These are phyloP conservation scores for Felis chaus DNA, from an alignment of 2,113 vertebrate species.

Conservation along the genomic window DNA sequence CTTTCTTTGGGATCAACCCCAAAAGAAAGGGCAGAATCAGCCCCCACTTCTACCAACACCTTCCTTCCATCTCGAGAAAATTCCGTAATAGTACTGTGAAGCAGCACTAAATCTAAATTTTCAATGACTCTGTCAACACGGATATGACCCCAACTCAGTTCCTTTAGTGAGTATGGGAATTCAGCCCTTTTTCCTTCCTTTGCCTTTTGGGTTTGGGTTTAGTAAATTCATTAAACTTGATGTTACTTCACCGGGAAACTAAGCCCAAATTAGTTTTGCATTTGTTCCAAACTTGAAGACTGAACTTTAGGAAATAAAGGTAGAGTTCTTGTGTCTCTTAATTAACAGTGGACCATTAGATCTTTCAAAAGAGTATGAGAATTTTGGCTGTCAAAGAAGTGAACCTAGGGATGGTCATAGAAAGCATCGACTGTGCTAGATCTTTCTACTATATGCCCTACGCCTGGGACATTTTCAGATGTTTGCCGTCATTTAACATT, in stretches of 20 bases:
- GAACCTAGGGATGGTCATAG: not conserved
- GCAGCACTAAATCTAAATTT: not conserved
- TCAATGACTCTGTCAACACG: not conserved
- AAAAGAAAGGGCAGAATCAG: constrained; percentile 8
- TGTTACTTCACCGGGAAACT: not conserved
- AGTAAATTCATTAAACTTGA: not conserved
- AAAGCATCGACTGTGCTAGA: not conserved
- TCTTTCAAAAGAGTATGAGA: not conserved
- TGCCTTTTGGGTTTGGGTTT: constrained; percentile 18
- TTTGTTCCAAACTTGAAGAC: not conserved
- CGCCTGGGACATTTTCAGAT: not conserved
- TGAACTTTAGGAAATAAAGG: constrained; percentile 5
- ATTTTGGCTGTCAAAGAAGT: not conserved
- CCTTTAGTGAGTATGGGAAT: not conserved
- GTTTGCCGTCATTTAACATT: not conserved
- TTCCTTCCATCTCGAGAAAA: not conserved
- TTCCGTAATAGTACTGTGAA: not conserved
- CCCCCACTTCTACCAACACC: not conserved
- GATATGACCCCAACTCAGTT: not conserved
- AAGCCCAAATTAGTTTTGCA: not conserved
- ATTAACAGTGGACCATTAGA: not conserved
- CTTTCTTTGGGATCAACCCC: constrained; percentile 27
- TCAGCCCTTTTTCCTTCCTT: not conserved
- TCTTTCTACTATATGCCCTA: not conserved
- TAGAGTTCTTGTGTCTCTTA: not conserved